These are phyloP conservation scores for Isoperla grammatica DNA, from an alignment of 2,888 invertebrate species.

Conservation along the genomic window DNA sequence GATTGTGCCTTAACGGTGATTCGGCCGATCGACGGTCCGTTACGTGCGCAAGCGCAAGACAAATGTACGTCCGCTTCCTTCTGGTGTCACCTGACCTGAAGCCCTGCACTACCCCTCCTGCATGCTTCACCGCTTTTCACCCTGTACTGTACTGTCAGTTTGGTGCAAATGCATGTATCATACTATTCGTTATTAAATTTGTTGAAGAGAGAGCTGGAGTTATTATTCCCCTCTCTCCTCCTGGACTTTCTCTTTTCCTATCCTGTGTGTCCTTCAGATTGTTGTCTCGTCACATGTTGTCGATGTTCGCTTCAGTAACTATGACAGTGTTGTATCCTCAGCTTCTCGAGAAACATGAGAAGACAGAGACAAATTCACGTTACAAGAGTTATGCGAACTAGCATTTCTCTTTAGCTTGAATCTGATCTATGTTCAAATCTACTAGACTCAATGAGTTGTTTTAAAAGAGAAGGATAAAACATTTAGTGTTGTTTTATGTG, in stretches of 20 bases:
- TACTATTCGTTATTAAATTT: conserved; percentile 29
- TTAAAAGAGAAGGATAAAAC: too few relatives aligned
- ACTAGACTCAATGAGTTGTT: too few relatives aligned
- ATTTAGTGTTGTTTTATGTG: too few relatives aligned
- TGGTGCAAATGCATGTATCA: conserved; percentile 28
- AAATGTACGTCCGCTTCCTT: conserved; percentile 14
- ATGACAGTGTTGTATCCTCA: neutral
- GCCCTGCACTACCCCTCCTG: conserved; percentile 25
- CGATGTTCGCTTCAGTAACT: conserved; percentile 1
- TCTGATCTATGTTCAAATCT: too few relatives aligned
- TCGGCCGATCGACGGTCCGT: conserved; percentile 23
- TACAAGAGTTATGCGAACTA: too few relatives aligned
- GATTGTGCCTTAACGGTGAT: conserved; percentile 31
- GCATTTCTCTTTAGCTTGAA: too few relatives aligned
- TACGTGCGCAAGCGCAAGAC: conserved; percentile 1
- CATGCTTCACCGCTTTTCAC: conserved; percentile 31
- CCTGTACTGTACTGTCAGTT: conserved; percentile 26
- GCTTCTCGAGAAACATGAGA: too few relatives aligned
- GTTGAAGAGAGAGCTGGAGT: conserved; percentile 29
- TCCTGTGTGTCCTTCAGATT: too few relatives aligned
- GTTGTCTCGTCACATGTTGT: neutral
- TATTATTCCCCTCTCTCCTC: conserved; percentile 21
- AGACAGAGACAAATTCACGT: too few relatives aligned
- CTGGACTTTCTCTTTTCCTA: neutral
- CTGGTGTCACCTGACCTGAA: conserved; percentile 9